Conservation (phyloP, 2,797 vertebrate genomes). For the Myotis pilosus region DNA sequence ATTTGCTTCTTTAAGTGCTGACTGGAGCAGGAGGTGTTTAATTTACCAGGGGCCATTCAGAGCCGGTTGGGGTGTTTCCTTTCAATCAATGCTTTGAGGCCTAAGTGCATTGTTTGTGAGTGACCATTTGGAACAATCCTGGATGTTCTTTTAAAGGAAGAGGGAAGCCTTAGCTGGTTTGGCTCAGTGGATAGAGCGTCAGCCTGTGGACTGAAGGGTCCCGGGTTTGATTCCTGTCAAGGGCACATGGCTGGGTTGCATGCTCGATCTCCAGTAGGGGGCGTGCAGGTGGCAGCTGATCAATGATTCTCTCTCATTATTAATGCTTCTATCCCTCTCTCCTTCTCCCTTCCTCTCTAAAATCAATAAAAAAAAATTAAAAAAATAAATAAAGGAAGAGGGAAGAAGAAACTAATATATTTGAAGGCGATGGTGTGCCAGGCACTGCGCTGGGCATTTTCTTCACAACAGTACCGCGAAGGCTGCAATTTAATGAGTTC, state of each 20-base stretch:
- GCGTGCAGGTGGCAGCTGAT: no score
- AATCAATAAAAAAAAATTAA: no score
- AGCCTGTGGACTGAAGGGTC: no score
- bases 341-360: no score
- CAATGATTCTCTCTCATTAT: no score
- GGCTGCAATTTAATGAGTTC: not conserved
- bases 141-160: not conserved
- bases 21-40: not conserved
- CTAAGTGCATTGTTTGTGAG: not conserved
- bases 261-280: no score
- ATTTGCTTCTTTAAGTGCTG: not conserved
- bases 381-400: not conserved
- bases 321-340: no score
- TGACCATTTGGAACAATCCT: not conserved
- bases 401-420: not conserved
- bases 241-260: no score
- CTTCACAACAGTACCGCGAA: accelerated
- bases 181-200: no score
- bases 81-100: not conserved
- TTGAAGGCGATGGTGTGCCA: not conserved
- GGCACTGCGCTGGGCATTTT: not conserved
- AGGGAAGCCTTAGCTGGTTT: not conserved
- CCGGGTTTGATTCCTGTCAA: no score
- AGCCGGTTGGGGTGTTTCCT: not conserved
- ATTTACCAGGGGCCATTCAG: not conserved